Base-by-base conservation (phyloP, 2,888 invertebrate genomes). In the Nowickia ferox region DNA sequence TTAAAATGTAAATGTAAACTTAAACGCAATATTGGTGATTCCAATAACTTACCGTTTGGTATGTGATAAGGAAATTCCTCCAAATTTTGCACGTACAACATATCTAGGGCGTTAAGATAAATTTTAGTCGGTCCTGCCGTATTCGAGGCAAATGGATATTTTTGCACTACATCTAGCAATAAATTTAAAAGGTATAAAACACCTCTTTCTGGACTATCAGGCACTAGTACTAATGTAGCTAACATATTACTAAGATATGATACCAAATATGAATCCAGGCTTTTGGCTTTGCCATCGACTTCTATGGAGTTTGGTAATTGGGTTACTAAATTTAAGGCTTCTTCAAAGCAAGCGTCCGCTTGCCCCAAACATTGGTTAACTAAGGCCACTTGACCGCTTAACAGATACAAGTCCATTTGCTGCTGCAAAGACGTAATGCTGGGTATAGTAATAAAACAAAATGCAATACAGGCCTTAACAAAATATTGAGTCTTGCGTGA, bases 371-470 rank as follows among this genome's bases (percentile, higher is more conserved):
- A 98, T 89, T 96, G 95, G 94, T 98, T 98, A 79, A 96, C 94
- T 84, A 98, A 94, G 38, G 98, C 97, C 61, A 97, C 96, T 93
- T 98, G 97, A 19, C 97, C 98, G 15, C 97, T 96, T 9, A 97
- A 93, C 80, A 98, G 94, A 93, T 98, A 98, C 66, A 99, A 94
- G 89, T 97, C 96, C 89, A 98, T 94, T 90, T 96, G 95, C 38
- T 95, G 94, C 84, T 96, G 95, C n/a, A 96, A 94, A 84, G 96
- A 96, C 89, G 94, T 95, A 91, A 99, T 95, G 15, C 98, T 98
- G n/a, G 99, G 99, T 91, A 98, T 97, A 10, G 99, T 99, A 86
- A 99, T 98, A 93, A 96, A 99, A 92, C 97, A 96, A 93, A 97
- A 99, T 0, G 99, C 99, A 61, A 97, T 96, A 93, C 99, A 99